Percentiles rank a stretch among this genome's conserved stretches.
Conservation (phyloP, 2,113 vertebrate genomes). For the Triplophysa dalaica region DNA sequence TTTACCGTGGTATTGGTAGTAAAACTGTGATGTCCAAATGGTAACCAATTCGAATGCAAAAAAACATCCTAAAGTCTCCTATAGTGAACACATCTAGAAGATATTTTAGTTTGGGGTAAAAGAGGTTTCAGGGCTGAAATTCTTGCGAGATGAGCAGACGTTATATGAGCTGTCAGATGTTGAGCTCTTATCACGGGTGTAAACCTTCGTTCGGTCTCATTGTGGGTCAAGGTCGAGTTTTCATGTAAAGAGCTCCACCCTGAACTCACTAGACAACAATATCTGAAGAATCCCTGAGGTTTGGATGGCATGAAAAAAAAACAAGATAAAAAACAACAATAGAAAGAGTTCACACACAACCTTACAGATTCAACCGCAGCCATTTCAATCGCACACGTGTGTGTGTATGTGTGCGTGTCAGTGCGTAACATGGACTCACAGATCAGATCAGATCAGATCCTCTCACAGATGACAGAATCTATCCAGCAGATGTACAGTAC, state of each 20-base stretch:
- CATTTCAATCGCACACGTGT: constrained; percentile 90
- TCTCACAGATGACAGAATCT: constrained; percentile 79
- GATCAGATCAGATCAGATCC: constrained; percentile 83
- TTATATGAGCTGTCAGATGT: not conserved
- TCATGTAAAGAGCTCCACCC: constrained; percentile 88
- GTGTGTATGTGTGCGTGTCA: constrained; percentile 68
- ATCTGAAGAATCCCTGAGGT: constrained; percentile 61
- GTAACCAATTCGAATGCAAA: too few relatives aligned
- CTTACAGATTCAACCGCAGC: constrained; percentile 90
- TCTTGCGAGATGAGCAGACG: constrained; percentile 26
- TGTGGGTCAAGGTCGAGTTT: constrained; percentile 90
- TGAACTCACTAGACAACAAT: constrained; percentile 77
- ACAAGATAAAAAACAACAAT: constrained; percentile 43
- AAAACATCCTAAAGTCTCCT: too few relatives aligned
- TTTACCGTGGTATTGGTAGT: too few relatives aligned
- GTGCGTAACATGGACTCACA: constrained; percentile 93
- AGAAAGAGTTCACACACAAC: constrained; percentile 74
- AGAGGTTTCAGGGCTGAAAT: constrained; percentile 20
- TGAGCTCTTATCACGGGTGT: constrained; percentile 36
- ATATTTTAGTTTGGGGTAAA: not conserved
- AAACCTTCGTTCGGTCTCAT: constrained; percentile 74
- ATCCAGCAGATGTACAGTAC: constrained; percentile 75
- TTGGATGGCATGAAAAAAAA: constrained; percentile 50
- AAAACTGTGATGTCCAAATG: too few relatives aligned
- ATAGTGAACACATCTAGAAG: too few relatives aligned